Evolutionary conservation across 53 echinoderm and acorn worm genomes (phyloP), one percentile per base, ranked within the genome.

Genomic region (Temnopleurus reevesii): DNA sequence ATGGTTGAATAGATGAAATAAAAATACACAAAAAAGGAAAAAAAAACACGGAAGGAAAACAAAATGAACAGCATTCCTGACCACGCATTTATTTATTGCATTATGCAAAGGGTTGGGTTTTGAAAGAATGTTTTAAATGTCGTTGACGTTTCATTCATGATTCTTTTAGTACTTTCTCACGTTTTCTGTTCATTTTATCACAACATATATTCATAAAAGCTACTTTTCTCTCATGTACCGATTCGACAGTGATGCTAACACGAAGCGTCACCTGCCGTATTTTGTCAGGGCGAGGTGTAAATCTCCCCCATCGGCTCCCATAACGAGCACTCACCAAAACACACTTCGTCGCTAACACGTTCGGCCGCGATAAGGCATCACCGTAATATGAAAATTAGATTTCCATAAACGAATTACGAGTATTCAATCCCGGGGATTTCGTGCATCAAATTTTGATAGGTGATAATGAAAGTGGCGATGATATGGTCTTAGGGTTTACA

Each of bases 341-440:
- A 85, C 57, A 59, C 85, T n/a, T 85, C 85, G 85, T 85, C 43
- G 60, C 85, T 60, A 85, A 60, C 59, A 45, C 85, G 59, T 29
- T 43, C 59, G 38, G 59, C 60, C 35, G 59, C 26, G 85, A 85
- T 85, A 85, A 85, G 85, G 49, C 41, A 85, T 85, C 60, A 36
- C 45, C 45, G 23, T 85, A 59, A 85, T 60, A 85, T 46, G 85
- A 85, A 85, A 85, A 85, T 85, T 85, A 85, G 85, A 85, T 85
- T 85, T 59, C 60, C 85, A 60, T 85, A 85, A 85, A 41, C 45
- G 85, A 85, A 85, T 85, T 85, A 85, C 57, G 19, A 3, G 83
- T 30, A 83, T 35, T 55, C 35, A 59, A 43, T 85, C 15, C 60
- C 13, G 23, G 27, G 60, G 85, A 41, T 43, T 41, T 85, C n/a